phyloP scores from a whole-genome alignment of 2,113 vertebrate genomes.

The Butastur rufipennis region DNA sequence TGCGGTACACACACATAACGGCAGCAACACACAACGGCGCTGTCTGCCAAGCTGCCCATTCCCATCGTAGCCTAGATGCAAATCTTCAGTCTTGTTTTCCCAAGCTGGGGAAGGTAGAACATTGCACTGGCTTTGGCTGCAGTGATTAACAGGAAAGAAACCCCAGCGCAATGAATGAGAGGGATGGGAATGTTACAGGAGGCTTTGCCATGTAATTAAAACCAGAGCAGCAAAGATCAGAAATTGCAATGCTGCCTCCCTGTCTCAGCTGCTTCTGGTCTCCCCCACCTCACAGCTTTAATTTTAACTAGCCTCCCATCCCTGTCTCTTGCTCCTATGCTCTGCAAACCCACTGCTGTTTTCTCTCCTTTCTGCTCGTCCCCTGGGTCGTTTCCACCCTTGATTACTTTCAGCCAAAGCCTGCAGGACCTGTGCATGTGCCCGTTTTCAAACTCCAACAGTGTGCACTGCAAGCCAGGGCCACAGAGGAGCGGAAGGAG shows the following conservation, averaged over 20 bases:
- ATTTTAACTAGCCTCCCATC: background rate
- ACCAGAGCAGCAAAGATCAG: background rate
- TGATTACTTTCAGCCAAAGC: background rate
- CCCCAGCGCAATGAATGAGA: background rate
- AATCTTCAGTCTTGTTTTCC: background rate
- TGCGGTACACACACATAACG: accelerated
- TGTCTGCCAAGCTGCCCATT: background rate
- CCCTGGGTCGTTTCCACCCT: background rate
- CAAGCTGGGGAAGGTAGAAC: background rate
- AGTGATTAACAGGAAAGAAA: background rate
- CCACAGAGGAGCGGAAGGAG: accelerated
- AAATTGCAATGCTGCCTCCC: background rate
- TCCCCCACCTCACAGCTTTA: background rate
- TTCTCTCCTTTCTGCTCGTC: background rate
- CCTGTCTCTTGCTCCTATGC: background rate
- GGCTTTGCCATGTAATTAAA: slow-evolving; percentile 11
- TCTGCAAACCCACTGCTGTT: background rate
- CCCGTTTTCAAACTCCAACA: background rate
- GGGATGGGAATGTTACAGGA: background rate
- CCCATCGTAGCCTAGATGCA: accelerated
- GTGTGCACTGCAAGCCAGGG: background rate
- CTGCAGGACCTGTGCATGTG: accelerated
- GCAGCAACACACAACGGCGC: background rate
- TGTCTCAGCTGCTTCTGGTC: background rate
- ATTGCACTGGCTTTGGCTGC: accelerated